Evolutionary conservation across 2,113 vertebrate genomes (phyloP).

Genomic region (Oncorhynchus tshawytscha): DNA sequence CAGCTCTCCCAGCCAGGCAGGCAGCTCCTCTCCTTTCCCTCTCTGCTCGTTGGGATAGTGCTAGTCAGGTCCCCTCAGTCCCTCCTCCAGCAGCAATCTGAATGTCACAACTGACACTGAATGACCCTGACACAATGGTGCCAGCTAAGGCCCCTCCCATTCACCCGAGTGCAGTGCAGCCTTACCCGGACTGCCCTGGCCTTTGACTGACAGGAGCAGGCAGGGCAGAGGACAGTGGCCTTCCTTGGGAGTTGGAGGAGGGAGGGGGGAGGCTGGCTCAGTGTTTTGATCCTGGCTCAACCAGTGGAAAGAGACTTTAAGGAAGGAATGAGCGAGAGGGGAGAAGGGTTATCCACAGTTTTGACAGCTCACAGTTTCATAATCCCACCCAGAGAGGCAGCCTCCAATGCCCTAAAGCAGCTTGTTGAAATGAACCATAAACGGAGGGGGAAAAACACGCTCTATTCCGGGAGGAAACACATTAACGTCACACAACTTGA

Average conservation of each 20-base stretch:
- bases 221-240: not conserved
- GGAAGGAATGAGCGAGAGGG: not conserved
- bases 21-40: not conserved
- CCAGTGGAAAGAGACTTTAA: not conserved
- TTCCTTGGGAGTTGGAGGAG: not conserved
- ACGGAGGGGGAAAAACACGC: not conserved
- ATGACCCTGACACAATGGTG: conserved; percentile 60
- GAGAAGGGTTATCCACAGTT: not conserved
- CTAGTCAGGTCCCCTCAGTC: not conserved
- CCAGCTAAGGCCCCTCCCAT: conserved; percentile 31
- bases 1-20: not conserved
- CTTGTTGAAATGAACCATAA: conserved; percentile 1
- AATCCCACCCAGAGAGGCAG: conserved; percentile 12
- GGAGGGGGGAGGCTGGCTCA: not conserved
- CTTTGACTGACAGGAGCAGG: conserved; percentile 28
- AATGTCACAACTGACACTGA: conserved; percentile 40
- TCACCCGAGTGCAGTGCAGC: too few relatives aligned
- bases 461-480: not conserved
- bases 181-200: not conserved
- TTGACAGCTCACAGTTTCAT: conserved; percentile 22
- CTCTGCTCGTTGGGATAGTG: not conserved
- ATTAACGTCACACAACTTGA: not conserved
- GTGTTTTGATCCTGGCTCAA: not conserved
- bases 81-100: conserved; percentile 1
- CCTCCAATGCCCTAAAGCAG: not conserved